Evolutionary conservation across 2,113 vertebrate species (phyloP).

Genomic region (Theristicus caerulescens): DNA sequence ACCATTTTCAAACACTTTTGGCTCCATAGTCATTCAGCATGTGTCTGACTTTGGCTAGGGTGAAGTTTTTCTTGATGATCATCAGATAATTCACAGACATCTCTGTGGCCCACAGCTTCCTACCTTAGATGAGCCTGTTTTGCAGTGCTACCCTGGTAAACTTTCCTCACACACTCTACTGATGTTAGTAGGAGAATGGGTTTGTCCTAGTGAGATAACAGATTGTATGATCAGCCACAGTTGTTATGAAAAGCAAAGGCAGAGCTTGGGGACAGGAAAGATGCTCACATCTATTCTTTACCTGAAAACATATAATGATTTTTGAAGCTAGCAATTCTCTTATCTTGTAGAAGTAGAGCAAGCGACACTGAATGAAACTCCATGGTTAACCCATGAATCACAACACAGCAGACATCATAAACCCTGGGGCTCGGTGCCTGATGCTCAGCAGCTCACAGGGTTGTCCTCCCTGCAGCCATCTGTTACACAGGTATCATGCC

Average conservation of each 20-base stretch:
- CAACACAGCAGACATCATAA: neutral
- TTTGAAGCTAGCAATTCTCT: neutral
- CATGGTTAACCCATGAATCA: neutral
- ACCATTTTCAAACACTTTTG: neutral
- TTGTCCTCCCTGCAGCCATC: neutral
- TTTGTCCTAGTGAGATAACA: neutral
- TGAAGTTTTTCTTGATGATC: neutral
- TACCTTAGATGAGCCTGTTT: neutral
- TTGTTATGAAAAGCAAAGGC: neutral
- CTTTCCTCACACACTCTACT: neutral
- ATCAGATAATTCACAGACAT: neutral
- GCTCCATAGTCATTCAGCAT: neutral
- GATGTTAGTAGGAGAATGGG: neutral
- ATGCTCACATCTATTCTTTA: neutral
- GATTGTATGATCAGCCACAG: neutral
- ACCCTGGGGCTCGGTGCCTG: fast-evolving
- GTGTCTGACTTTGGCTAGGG: neutral
- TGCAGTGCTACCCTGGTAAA: neutral
- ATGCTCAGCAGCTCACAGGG: neutral
- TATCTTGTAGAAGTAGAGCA: neutral
- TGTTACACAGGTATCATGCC: neutral
- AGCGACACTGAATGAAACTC: neutral
- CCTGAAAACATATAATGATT: neutral
- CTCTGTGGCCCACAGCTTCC: neutral
- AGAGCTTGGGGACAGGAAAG: neutral